phyloP scores from a whole-genome alignment of 2,113 vertebrate species.

The Hyperoodon ampullatus region DNA sequence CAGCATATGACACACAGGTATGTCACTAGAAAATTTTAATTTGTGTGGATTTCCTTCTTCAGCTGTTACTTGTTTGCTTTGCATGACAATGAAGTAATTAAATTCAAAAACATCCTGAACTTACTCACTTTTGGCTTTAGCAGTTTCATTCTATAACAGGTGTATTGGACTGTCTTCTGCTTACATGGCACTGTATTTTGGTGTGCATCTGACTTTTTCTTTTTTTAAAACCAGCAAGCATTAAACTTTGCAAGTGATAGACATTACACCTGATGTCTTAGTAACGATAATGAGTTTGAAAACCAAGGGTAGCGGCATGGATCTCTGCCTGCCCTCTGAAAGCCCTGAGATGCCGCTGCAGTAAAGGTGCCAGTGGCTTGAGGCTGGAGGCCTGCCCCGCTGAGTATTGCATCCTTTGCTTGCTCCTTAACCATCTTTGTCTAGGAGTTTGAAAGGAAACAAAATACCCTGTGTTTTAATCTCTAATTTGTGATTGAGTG shows the following conservation, averaged over 20 bases:
- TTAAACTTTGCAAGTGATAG: background rate
- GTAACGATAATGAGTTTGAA: background rate
- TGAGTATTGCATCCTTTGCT: background rate
- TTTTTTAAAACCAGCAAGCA: background rate
- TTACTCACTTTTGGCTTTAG: background rate
- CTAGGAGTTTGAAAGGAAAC: background rate
- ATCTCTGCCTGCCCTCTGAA: background rate
- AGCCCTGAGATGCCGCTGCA: rapidly evolving
- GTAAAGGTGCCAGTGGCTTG: background rate
- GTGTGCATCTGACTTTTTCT: background rate
- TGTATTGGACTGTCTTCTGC: background rate
- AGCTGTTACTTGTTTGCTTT: background rate
- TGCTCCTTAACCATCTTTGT: background rate
- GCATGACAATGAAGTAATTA: background rate
- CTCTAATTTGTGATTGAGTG: background rate
- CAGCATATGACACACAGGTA: slow-evolving; percentile 59
- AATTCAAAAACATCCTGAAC: background rate
- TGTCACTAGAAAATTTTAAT: background rate
- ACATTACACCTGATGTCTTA: background rate
- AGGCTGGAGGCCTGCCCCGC: rapidly evolving
- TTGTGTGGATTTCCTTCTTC: background rate
- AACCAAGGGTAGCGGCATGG: rapidly evolving
- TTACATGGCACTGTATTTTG: background rate
- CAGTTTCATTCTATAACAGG: background rate
- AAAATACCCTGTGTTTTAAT: background rate